Evolutionary conservation across 2,888 invertebrate species (phyloP).

Genomic region (Dryococelus australis): DNA sequence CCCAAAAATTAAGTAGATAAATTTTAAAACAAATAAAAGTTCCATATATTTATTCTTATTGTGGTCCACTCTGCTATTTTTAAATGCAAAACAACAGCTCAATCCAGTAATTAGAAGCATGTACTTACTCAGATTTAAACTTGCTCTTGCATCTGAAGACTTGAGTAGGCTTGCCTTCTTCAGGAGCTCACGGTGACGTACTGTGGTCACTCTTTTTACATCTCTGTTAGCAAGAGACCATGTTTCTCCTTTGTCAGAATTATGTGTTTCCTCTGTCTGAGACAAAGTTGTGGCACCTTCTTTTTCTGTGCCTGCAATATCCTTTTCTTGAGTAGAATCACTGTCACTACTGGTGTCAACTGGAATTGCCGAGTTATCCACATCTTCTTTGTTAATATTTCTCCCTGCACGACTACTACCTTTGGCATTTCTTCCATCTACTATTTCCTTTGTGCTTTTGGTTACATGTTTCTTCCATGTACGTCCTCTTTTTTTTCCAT

Average conservation of each 20-base stretch:
- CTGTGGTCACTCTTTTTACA: background rate
- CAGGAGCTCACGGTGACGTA: background rate
- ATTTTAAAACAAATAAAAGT: too few relatives aligned
- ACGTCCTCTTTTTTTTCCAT: background rate
- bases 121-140: background rate
- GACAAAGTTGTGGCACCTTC: background rate
- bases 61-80: too few relatives aligned
- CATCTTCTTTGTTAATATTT: background rate
- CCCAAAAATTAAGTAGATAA: too few relatives aligned
- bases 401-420: background rate
- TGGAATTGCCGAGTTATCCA: background rate
- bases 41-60: too few relatives aligned
- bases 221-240: background rate
- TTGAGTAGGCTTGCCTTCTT: background rate
- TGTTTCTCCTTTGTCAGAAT: background rate
- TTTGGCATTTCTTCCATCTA: background rate
- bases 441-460: background rate
- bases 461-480: background rate
- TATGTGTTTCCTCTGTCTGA: background rate
- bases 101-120: background rate
- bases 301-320: background rate
- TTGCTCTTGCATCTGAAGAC: background rate
- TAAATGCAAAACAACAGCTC: too few relatives aligned
- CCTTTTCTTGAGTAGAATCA: background rate
- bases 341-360: background rate